These are phyloP conservation scores for Mugil cephalus DNA, from an alignment of 2,113 vertebrate genomes.

Conservation along the genomic window DNA sequence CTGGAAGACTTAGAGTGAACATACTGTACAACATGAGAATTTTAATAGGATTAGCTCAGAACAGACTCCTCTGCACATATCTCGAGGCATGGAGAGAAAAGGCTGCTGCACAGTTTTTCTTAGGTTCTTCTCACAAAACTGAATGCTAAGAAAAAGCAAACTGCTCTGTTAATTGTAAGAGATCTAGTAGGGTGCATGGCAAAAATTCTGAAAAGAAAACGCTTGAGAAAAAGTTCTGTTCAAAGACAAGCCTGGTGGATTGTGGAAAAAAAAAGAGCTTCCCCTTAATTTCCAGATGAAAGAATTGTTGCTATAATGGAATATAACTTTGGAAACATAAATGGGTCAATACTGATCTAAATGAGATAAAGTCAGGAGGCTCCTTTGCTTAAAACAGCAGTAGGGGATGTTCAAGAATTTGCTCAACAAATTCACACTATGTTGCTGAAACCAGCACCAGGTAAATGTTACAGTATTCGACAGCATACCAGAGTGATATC, in stretches of 20 bases:
- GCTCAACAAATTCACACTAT: no score
- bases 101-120: conserved; percentile 14
- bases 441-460: no score
- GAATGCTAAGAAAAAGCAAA: not conserved
- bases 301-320: not conserved
- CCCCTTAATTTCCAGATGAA: conserved; percentile 2
- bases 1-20: conserved; percentile 44
- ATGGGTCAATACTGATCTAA: not conserved
- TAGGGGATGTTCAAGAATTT: not conserved
- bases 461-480: no score
- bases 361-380: not conserved
- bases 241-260: not conserved
- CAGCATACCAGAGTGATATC: no score
- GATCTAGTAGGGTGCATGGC: not conserved
- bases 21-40: conserved; percentile 51
- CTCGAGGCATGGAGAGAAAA: conserved; percentile 16
- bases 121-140: no score
- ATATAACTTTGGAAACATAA: conserved; percentile 7
- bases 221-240: not conserved
- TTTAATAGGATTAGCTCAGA: conserved; percentile 58
- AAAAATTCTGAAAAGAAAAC: conserved; percentile 1
- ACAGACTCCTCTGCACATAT: conserved; percentile 34
- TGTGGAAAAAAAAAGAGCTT: conserved; percentile 4
- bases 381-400: not conserved
- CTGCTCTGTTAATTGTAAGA: conserved; percentile 11